Evolutionary conservation across 2,797 vertebrate species (phyloP).

Genomic region (Myotis pilosus): DNA sequence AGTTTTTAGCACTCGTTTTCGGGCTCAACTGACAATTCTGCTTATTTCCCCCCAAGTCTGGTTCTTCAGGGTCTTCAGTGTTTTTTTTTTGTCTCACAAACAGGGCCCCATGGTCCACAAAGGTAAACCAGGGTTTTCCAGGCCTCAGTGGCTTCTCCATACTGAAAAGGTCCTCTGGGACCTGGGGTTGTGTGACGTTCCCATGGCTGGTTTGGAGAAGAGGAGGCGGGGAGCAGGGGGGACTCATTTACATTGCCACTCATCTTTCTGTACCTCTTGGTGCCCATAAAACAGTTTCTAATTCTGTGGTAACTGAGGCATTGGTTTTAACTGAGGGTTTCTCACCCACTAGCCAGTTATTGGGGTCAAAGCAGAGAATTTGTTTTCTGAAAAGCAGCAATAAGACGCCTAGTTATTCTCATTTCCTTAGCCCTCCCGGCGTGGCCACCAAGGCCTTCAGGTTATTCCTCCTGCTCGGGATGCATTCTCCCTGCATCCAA

Average conservation of each 20-base stretch:
- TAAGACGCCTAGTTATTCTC: not conserved
- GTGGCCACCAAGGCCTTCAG: not conserved
- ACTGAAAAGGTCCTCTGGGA: not conserved
- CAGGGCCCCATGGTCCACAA: not conserved
- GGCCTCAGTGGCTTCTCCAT: not conserved
- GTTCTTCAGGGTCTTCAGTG: not conserved
- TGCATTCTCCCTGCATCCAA: not conserved
- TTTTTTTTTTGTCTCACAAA: not conserved
- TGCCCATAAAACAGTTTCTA: conserved; percentile 58
- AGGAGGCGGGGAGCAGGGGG: not conserved
- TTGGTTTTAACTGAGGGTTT: conserved; percentile 41
- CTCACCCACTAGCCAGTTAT: conserved; percentile 48
- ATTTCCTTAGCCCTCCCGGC: not conserved
- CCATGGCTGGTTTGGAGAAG: not conserved
- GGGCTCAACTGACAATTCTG: not conserved
- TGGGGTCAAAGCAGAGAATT: conserved; percentile 48
- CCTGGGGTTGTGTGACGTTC: not conserved
- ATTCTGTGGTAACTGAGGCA: not conserved
- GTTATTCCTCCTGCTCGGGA: not conserved
- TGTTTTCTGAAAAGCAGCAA: conserved; percentile 20
- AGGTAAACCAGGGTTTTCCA: not conserved
- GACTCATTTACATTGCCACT: conserved; percentile 19
- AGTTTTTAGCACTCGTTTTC: not conserved
- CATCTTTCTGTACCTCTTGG: conserved; percentile 64
- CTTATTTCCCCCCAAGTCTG: not conserved